phyloP scores from a whole-genome alignment of 1,140 invertebrate species.

The Ceratosolen fusciceps region DNA sequence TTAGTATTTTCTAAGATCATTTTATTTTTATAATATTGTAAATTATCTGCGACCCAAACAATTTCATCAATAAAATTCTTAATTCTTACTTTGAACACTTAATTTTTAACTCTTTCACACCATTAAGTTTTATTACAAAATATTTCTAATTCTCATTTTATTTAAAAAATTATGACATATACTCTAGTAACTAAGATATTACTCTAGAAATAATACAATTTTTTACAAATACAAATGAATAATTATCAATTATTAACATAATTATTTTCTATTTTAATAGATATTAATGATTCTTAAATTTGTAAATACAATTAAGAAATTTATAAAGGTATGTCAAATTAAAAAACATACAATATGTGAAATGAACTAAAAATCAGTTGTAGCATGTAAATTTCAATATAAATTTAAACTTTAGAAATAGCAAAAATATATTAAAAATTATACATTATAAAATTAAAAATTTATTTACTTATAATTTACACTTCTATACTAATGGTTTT shows the following conservation, averaged over 20 bases:
- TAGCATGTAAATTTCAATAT: constrained; percentile 25
- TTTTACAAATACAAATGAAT: constrained; percentile 7
- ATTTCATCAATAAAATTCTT: constrained; percentile 23
- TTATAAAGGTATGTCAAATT: constrained; percentile 22
- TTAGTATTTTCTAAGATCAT: not conserved
- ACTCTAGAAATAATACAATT: constrained; percentile 25
- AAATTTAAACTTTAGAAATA: constrained; percentile 37
- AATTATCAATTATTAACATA: not conserved
- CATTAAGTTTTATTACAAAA: not conserved
- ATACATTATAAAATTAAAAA: not conserved
- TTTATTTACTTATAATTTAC: not conserved
- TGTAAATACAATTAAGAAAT: constrained; percentile 6
- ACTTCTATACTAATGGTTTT: constrained; percentile 35
- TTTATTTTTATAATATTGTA: constrained; percentile 2
- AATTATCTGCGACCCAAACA: constrained; percentile 33
- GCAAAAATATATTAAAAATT: constrained; percentile 41
- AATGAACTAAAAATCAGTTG: constrained; percentile 36
- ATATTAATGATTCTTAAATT: not conserved
- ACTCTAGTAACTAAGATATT: constrained; percentile 17
- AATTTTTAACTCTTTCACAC: constrained; percentile 6
- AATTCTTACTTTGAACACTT: constrained; percentile 7
- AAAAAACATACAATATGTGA: constrained; percentile 22
- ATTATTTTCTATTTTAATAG: not conserved
- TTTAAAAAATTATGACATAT: constrained; percentile 34
- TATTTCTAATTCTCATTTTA: constrained; percentile 23